Evolutionary conservation across 2,888 invertebrate species (phyloP).

Genomic region (Minunthozetes semirufus): DNA sequence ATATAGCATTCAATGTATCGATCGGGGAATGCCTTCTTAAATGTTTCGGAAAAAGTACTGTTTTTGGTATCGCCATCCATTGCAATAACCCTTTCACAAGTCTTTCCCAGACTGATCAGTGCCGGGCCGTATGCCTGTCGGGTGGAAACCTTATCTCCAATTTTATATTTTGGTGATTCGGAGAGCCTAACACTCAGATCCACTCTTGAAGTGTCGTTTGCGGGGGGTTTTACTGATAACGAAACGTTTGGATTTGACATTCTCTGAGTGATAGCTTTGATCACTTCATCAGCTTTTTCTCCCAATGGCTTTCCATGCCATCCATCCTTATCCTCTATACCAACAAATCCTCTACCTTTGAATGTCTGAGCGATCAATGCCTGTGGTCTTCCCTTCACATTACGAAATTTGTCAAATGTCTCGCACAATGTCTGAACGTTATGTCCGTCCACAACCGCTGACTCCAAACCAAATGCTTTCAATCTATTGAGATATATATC

Average conservation of each 20-base stretch:
- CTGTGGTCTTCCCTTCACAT: slow-evolving; percentile 72
- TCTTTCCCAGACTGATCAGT: slow-evolving; percentile 72
- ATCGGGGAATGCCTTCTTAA: slow-evolving; percentile 61
- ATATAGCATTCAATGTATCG: slow-evolving; percentile 97
- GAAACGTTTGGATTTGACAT: slow-evolving; percentile 49
- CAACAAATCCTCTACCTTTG: slow-evolving; percentile 78
- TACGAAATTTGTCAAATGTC: slow-evolving; percentile 67
- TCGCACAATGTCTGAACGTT: slow-evolving; percentile 83
- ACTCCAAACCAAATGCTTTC: slow-evolving; percentile 81
- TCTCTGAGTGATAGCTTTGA: slow-evolving; percentile 53
- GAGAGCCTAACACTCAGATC: slow-evolving; percentile 66
- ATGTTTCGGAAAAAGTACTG: slow-evolving; percentile 90
- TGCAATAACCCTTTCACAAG: slow-evolving; percentile 71
- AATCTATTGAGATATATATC: slow-evolving; percentile 75
- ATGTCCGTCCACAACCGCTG: slow-evolving; percentile 91
- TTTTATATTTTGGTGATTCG: slow-evolving; percentile 72
- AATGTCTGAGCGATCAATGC: slow-evolving; percentile 91
- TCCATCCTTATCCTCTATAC: slow-evolving; percentile 84
- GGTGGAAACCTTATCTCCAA: slow-evolving; percentile 64
- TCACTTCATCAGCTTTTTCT: slow-evolving; percentile 63
- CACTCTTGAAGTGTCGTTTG: slow-evolving; percentile 61
- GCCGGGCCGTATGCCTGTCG: slow-evolving; percentile 90
- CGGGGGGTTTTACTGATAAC: slow-evolving; percentile 52
- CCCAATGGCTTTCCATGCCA: slow-evolving; percentile 99
- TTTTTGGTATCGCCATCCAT: slow-evolving; percentile 98